phyloP scores from a whole-genome alignment of 2,113 vertebrate species.

The Rhombomys opimus region DNA sequence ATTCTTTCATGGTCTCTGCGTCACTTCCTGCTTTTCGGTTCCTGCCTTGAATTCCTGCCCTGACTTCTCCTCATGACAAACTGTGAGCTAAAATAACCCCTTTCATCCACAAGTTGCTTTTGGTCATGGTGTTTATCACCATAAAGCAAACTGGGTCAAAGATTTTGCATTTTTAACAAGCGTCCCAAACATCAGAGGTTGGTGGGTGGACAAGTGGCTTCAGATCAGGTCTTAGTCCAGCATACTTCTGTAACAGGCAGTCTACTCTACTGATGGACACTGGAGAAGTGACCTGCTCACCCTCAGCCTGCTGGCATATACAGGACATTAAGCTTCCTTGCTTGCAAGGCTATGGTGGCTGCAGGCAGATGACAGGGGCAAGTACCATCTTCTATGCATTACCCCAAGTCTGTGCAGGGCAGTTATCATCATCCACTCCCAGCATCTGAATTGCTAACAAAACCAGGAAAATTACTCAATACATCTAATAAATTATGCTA shows the following conservation, averaged over 20 bases:
- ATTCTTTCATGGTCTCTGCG: background rate
- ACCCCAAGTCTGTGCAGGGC: background rate
- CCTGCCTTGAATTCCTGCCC: background rate
- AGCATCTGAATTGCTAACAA: background rate
- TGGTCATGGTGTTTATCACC: background rate
- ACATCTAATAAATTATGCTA: background rate
- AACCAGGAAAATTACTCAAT: conserved; percentile 9
- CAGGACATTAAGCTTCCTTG: background rate
- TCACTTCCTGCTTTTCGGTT: background rate
- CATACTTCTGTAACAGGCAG: background rate
- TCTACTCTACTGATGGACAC: background rate
- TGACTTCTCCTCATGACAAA: background rate
- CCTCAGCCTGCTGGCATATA: background rate
- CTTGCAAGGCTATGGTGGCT: background rate
- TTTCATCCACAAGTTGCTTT: background rate
- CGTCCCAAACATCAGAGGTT: background rate
- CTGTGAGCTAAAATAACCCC: background rate
- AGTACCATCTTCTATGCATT: background rate
- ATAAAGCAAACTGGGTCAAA: background rate
- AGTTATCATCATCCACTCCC: background rate
- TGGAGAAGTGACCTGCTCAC: background rate
- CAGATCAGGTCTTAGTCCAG: background rate
- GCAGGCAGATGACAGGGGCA: background rate
- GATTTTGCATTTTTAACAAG: background rate
- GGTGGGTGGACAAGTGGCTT: background rate